A percentile compares a stretch with the other conserved stretches of the same genome.
Evolutionary conservation across 2,888 invertebrate species (phyloP).

Genomic region (Encarsia formosa): DNA sequence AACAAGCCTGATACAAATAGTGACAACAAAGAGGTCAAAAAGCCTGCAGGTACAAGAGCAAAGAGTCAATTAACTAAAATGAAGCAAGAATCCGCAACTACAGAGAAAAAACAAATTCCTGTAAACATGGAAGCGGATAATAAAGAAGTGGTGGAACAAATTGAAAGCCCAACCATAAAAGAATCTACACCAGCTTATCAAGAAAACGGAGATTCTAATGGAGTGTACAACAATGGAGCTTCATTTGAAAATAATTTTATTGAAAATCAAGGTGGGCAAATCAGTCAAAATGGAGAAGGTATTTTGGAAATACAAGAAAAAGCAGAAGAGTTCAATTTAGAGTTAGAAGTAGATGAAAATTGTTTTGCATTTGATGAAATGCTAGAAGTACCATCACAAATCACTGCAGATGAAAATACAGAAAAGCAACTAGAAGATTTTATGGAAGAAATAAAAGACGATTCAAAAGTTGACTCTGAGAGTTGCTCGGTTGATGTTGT

Average conservation of each 20-base stretch:
- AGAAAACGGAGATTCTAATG: conserved; percentile 20
- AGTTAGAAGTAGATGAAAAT: conserved; percentile 27
- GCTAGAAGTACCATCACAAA: conserved; percentile 11
- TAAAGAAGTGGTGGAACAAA: conserved; percentile 13
- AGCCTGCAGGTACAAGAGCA: conserved; percentile 16
- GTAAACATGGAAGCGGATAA: conserved; percentile 9
- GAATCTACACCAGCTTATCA: conserved; percentile 6
- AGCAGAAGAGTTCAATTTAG: conserved; percentile 29
- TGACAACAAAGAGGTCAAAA: conserved; percentile 29
- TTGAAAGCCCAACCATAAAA: conserved; percentile 15
- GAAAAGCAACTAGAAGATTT: too few relatives aligned
- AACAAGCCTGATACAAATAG: conserved; percentile 10
- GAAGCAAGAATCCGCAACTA: conserved; percentile 26
- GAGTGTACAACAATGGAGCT: conserved; percentile 5
- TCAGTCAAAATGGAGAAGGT: conserved; percentile 2
- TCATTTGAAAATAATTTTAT: conserved; percentile 18
- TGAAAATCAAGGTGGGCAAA: conserved; percentile 17
- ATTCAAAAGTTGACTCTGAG: conserved; percentile 31
- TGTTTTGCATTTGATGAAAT: conserved; percentile 12
- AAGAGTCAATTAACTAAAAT: conserved; percentile 28
- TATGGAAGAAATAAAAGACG: conserved; percentile 27
- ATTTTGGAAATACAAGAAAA: conserved; percentile 18
- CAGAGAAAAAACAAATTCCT: conserved; percentile 16
- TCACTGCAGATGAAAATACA: conserved; percentile 4
- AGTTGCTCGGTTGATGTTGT: conserved; percentile 36